Evolutionary conservation across 1,140 invertebrate genomes (phyloP).

Genomic region (Theocolax elegans): DNA sequence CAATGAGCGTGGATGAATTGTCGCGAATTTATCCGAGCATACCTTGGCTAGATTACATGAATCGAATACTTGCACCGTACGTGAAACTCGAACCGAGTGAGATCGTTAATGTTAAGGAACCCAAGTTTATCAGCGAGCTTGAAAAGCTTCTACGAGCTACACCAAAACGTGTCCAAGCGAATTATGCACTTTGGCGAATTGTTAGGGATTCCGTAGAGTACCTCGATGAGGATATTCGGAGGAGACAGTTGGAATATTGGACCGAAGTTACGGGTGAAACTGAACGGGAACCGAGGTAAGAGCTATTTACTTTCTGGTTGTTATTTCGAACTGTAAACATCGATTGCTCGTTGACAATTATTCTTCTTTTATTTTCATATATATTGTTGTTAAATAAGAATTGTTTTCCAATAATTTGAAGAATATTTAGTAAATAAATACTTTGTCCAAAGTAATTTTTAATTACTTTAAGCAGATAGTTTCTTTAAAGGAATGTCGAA

Average conservation of each 20-base stretch:
- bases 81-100: conserved; percentile 59
- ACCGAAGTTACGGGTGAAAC: conserved; percentile 69
- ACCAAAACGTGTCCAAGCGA: conserved; percentile 72
- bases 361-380: too few species aligned
- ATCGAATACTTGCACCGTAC: conserved; percentile 61
- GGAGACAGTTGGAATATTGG: conserved; percentile 69
- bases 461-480: too few species aligned
- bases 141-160: conserved; percentile 67
- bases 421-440: too few species aligned
- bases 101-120: conserved; percentile 67
- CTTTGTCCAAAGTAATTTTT: too few species aligned
- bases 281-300: conserved; percentile 66
- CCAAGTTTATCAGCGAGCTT: conserved; percentile 71
- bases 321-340: too few species aligned
- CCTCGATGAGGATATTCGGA: conserved; percentile 69
- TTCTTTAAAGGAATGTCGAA: too few species aligned
- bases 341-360: too few species aligned
- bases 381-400: too few species aligned
- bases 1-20: conserved; percentile 72
- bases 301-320: background rate
- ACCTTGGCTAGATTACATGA: conserved; percentile 70
- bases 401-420: too few species aligned
- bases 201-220: conserved; percentile 69
- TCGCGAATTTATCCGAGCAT: conserved; percentile 65
- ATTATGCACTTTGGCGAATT: conserved; percentile 74